Base-by-base conservation (phyloP, 1,140 invertebrate genomes). In the Aphelenchoides avenae region DNA sequence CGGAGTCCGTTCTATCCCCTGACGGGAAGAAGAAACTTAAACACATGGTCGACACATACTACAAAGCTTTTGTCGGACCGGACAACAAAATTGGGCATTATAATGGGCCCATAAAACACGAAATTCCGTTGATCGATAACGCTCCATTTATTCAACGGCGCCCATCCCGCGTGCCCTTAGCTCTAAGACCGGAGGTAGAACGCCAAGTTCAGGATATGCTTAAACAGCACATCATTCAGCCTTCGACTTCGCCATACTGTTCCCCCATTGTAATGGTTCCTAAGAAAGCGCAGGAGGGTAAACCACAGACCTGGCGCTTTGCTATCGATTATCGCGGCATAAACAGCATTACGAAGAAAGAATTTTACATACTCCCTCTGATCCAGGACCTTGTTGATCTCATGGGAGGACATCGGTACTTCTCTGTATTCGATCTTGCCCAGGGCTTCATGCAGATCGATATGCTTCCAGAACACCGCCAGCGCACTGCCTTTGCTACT, bases 201-300 rank as follows among this genome's bases (percentile, higher is more conserved):
- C 11, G 36, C 47, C 61, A 63, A 48, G 37, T 54, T 1, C 22
- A 63, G 7, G 60, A 63, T 15, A 52, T 63, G 60, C 40, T 63
- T 1, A 18, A 22, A 30, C 33, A 66, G 26, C 34, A 37, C 15
- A 50, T 63, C 13, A 64, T 63, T 18, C 31, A 52, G 26, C 49
- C 40, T 15, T 64, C 59, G 2, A 52, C 22, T 2, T 53, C 41
- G 9, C 27, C 50, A 18, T 63, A 52, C 30, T 15, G 24, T 5
- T 43, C 33, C 0, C 61, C 61, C 1, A 53, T 62, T 22, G n/a
- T n/a, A n/a, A n/a, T 57, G 61, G 11, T 15, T 62, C 6, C 57
- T 62, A 11, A 36, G 15, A 27, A 62, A 62, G 24, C 42, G 54
- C 3, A 58, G 64, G n/a, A 36, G 40, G n/a, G 31, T n/a, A n/a